A percentile compares a stretch with the other conserved stretches of the same genome.
Conservation (phyloP, 2,113 vertebrate genomes). For the Apteryx mantelli region DNA sequence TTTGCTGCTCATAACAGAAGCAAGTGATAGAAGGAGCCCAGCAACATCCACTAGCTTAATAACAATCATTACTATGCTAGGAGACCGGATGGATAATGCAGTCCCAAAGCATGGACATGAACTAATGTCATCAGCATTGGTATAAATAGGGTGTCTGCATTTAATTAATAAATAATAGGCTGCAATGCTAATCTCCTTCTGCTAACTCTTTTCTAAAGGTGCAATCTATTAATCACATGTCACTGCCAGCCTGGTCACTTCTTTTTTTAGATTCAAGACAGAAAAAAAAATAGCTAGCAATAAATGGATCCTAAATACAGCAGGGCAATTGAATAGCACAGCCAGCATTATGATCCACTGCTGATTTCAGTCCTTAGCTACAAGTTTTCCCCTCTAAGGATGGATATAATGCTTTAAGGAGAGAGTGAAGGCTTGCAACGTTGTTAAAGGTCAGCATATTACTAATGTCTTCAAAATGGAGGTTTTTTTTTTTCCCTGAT, state of each 20-base stretch:
- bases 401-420: not conserved
- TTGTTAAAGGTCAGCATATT: conserved; percentile 57
- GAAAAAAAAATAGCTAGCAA: conserved; percentile 31
- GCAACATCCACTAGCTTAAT: not conserved
- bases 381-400: conserved; percentile 35
- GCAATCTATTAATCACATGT: conserved; percentile 68
- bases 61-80: conserved; percentile 19
- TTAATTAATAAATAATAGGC: conserved; percentile 75
- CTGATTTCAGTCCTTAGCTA: conserved; percentile 41
- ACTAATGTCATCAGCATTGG: conserved; percentile 59
- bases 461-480: conserved; percentile 36
- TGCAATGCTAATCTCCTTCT: conserved; percentile 64
- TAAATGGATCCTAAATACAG: conserved; percentile 57
- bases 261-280: conserved; percentile 59
- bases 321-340: conserved; percentile 32
- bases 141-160: conserved; percentile 66
- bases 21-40: conserved; percentile 11
- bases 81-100: conserved; percentile 11
- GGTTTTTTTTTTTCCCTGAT: not conserved
- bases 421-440: not conserved
- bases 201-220: conserved; percentile 67
- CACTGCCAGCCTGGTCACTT: conserved; percentile 58
- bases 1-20: not conserved
- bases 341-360: conserved; percentile 45
- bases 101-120: conserved; percentile 31